Evolutionary conservation across 2,888 invertebrate genomes (phyloP).

Genomic region (Chloroclystis v-ata): DNA sequence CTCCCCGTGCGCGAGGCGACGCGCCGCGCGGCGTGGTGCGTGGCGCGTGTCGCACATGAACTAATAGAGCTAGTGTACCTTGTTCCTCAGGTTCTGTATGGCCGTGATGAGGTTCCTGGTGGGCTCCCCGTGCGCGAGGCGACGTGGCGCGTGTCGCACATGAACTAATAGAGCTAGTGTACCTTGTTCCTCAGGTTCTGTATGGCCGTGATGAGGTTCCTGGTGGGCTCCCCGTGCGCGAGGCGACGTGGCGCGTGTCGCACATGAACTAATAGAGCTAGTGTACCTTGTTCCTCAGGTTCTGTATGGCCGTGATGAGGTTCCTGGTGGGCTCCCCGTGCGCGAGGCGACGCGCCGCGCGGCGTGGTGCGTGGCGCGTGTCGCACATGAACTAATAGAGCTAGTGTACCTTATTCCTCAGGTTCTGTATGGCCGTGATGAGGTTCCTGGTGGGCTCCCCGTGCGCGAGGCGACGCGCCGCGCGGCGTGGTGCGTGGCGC

Average conservation of each 20-base stretch:
- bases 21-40: neutral
- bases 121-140: constrained; percentile 36
- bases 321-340: constrained; percentile 33
- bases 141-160: neutral
- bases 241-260: no score
- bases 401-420: no score
- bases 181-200: neutral
- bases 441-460: neutral
- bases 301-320: neutral
- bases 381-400: no score
- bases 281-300: no score
- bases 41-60: no score
- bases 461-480: neutral
- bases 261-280: no score
- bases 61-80: no score
- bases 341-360: constrained; percentile 26
- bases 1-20: neutral
- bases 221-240: neutral
- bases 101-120: no score
- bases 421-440: no score
- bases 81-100: no score
- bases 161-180: no score
- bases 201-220: neutral
- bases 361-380: no score
- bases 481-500: neutral